Evolutionary conservation across 2,797 vertebrate species (phyloP).

Genomic region (Sebastes reedi): DNA sequence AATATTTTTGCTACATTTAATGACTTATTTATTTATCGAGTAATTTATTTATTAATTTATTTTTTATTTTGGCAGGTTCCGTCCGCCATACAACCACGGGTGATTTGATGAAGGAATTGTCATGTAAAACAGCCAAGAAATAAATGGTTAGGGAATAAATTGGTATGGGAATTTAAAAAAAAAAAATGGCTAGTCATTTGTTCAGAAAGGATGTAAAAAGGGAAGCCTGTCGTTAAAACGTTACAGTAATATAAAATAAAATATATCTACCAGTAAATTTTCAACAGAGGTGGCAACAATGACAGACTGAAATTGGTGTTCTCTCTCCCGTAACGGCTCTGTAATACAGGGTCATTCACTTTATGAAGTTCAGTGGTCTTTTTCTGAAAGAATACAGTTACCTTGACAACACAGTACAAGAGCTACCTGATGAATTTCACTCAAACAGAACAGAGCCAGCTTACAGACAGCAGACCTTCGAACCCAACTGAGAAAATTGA

Average conservation of each 20-base stretch:
- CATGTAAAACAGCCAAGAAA: not conserved
- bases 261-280: not conserved
- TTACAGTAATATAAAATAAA: not conserved
- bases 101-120: not conserved
- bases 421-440: not conserved
- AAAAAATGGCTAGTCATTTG: not conserved
- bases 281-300: not conserved
- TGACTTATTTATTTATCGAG: too few species aligned
- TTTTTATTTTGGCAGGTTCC: too few species aligned
- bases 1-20: too few species aligned
- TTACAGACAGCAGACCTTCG: not conserved
- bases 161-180: not conserved
- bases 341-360: not conserved
- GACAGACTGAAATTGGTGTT: not conserved
- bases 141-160: not conserved
- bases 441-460: not conserved
- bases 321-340: not conserved
- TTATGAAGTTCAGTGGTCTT: not conserved
- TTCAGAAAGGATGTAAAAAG: not conserved
- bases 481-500: not conserved
- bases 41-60: too few species aligned
- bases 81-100: too few species aligned
- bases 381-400: not conserved
- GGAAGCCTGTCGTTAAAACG: not conserved
- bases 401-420: slow-evolving; percentile 4